Evolutionary conservation across 2,797 vertebrate species (phyloP).

Genomic region (Peromyscus melanophrys): DNA sequence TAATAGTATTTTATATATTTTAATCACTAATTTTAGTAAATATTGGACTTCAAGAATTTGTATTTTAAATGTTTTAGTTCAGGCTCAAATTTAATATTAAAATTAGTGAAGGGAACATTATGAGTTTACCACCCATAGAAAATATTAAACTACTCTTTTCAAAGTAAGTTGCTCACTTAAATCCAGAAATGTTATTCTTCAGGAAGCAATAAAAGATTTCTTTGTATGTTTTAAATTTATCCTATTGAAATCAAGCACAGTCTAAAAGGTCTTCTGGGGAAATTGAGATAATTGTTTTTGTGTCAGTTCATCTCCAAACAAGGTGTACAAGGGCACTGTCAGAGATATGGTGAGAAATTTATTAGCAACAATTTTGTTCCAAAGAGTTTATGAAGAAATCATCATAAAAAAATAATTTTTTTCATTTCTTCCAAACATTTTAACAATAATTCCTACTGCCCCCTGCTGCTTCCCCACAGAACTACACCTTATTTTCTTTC

Average conservation of each 20-base stretch:
- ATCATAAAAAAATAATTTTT: neutral
- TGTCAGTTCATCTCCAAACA: neutral
- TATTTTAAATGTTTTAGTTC: slow-evolving; percentile 12
- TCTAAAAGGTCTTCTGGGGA: slow-evolving; percentile 2
- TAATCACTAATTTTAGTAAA: slow-evolving; percentile 18
- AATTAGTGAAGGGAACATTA: neutral
- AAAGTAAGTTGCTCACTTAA: neutral
- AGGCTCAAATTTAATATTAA: slow-evolving; percentile 5
- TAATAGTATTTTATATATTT: neutral
- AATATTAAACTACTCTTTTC: neutral
- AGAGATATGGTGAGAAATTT: neutral
- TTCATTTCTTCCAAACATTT: neutral
- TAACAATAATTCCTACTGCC: slow-evolving; percentile 67
- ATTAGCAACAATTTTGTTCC: neutral
- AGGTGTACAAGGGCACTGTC: neutral
- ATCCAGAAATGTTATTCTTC: neutral
- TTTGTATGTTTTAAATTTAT: slow-evolving; percentile 36
- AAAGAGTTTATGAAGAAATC: neutral
- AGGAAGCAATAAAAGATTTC: neutral
- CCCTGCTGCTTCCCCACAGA: slow-evolving; percentile 71
- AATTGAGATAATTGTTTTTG: slow-evolving; percentile 26
- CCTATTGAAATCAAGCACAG: slow-evolving; percentile 12
- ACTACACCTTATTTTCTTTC: slow-evolving; percentile 39
- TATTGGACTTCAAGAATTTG: neutral
- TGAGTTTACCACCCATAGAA: neutral